Percentiles rank a stretch among this genome's conserved stretches.
phyloP scores from a whole-genome alignment of 2,113 vertebrate genomes.

The Ceratotherium simum region DNA sequence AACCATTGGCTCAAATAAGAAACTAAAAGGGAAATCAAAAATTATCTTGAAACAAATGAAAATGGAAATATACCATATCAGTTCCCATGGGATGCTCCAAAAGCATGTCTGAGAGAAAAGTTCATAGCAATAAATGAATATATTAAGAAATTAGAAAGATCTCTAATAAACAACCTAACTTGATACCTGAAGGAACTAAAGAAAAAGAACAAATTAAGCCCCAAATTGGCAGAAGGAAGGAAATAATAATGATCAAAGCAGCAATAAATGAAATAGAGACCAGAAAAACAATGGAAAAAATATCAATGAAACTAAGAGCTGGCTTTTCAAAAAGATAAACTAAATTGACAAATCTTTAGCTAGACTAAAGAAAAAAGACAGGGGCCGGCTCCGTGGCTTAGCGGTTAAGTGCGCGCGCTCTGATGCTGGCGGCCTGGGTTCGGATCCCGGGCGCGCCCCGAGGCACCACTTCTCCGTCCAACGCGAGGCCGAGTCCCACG shows the following conservation, averaged over 20 bases:
- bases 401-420: no score
- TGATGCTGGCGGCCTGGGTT: no score
- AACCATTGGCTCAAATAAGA: not conserved
- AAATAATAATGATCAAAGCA: not conserved
- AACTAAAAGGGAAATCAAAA: not conserved
- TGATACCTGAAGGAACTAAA: not conserved
- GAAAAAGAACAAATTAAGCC: not conserved
- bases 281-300: not conserved
- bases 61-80: not conserved
- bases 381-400: no score
- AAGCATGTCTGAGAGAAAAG: not conserved
- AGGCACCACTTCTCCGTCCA: no score
- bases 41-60: not conserved
- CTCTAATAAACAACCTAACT: not conserved
- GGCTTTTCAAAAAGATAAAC: not conserved
- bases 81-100: not conserved
- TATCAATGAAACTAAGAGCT: not conserved
- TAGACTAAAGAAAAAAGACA: not conserved
- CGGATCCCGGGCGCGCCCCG: no score
- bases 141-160: not conserved
- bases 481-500: no score
- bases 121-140: not conserved
- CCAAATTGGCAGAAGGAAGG: not conserved
- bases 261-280: not conserved
- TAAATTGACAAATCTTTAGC: not conserved